phyloP scores from a whole-genome alignment of 2,888 invertebrate species.

The Tridacna gigas region DNA sequence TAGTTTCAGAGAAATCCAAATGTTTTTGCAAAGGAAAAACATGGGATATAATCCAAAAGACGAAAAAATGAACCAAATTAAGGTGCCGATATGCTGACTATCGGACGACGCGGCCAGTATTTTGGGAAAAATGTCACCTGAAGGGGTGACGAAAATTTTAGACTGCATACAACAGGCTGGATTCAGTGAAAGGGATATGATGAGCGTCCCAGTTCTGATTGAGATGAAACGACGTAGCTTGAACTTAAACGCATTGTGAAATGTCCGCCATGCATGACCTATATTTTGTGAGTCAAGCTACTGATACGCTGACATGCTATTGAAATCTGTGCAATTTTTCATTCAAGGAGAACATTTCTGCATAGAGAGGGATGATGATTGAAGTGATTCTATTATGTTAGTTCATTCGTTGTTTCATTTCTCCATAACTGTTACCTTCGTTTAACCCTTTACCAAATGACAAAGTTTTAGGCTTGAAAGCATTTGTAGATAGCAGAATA shows the following conservation, averaged over 20 bases:
- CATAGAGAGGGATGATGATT: no score
- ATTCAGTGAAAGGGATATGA: slow-evolving; percentile 39
- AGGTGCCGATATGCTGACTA: slow-evolving; percentile 78
- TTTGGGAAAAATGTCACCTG: slow-evolving; percentile 48
- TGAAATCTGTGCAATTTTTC: no score
- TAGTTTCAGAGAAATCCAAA: slow-evolving; percentile 94
- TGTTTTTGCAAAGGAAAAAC: slow-evolving; percentile 89
- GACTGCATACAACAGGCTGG: slow-evolving; percentile 38
- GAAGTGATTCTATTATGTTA: no score
- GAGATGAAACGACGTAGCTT: slow-evolving; percentile 49
- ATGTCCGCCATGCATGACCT: no score
- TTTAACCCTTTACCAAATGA: no score
- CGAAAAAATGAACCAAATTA: slow-evolving; percentile 81
- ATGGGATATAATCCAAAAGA: slow-evolving; percentile 85
- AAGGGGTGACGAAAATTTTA: slow-evolving; percentile 51
- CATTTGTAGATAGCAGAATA: no score
- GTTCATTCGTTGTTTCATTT: no score
- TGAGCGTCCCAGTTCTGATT: slow-evolving; percentile 38
- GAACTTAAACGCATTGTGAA: not conserved
- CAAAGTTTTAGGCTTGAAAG: no score
- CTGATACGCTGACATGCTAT: no score
- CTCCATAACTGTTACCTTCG: no score
- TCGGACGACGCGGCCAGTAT: slow-evolving; percentile 49
- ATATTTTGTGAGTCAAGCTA: no score
- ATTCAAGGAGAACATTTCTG: no score